These are phyloP conservation scores for Paratilapia polleni DNA, from an alignment of 2,113 vertebrate species.

Conservation along the genomic window DNA sequence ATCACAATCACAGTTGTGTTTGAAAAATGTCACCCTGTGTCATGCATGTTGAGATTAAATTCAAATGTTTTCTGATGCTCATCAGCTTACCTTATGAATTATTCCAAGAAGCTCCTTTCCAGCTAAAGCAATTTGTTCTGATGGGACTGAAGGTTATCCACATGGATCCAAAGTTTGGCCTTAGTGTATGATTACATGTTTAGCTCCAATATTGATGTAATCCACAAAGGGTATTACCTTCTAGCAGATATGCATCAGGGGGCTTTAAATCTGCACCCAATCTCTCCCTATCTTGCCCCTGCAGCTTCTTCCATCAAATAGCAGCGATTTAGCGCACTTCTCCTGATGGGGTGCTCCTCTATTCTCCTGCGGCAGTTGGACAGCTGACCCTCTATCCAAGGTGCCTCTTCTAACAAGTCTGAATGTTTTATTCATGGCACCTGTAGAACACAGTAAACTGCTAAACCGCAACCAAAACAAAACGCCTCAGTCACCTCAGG, in stretches of 20 bases:
- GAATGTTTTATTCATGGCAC: constrained; percentile 76
- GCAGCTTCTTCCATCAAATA: constrained; percentile 71
- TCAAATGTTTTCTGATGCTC: constrained; percentile 39
- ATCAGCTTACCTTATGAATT: constrained; percentile 49
- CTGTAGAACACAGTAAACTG: constrained; percentile 58
- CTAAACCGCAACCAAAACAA: constrained; percentile 65
- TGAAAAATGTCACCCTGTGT: constrained; percentile 20
- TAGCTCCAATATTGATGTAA: constrained; percentile 72
- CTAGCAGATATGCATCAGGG: constrained; percentile 59
- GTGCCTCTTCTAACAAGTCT: constrained; percentile 54
- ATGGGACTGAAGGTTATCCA: constrained; percentile 65
- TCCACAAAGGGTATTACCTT: constrained; percentile 67
- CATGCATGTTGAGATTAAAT: constrained; percentile 43
- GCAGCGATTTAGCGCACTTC: constrained; percentile 51
- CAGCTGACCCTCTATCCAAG: constrained; percentile 68
- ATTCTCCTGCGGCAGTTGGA: constrained; percentile 50
- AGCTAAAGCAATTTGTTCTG: constrained; percentile 30
- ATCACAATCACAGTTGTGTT: constrained; percentile 38
- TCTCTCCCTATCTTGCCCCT: constrained; percentile 63
- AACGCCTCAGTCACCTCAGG: constrained; percentile 54
- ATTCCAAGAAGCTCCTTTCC: constrained; percentile 29
- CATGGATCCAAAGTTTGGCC: constrained; percentile 43
- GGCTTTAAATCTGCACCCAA: constrained; percentile 64
- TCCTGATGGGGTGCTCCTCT: constrained; percentile 58
- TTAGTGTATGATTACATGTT: constrained; percentile 72